Evolutionary conservation across 2,888 invertebrate species (phyloP).

Genomic region (Sinohyriopsis cumingii): DNA sequence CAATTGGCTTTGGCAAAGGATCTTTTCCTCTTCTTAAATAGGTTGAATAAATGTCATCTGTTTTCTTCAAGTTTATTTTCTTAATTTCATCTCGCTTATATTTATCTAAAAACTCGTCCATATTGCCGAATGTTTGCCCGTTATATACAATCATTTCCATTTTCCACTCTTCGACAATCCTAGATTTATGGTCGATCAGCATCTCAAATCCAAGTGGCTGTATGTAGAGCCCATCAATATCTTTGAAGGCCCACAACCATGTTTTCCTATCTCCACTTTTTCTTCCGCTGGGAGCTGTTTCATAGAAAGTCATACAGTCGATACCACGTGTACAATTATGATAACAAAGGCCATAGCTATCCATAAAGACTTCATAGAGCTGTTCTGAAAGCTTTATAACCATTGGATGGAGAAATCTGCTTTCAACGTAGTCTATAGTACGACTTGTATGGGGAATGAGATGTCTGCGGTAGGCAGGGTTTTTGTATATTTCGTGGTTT

Average conservation of each 20-base stretch:
- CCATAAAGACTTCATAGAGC: slow-evolving; percentile 41
- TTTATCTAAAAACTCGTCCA: slow-evolving; percentile 36
- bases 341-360: slow-evolving; percentile 47
- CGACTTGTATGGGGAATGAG: slow-evolving; percentile 50
- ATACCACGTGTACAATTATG: slow-evolving; percentile 46
- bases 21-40: not conserved
- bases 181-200: slow-evolving; percentile 45
- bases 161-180: slow-evolving; percentile 40
- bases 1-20: not conserved
- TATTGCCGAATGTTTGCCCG: slow-evolving; percentile 43
- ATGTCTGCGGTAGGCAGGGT: slow-evolving; percentile 39
- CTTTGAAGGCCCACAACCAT: slow-evolving; percentile 48
- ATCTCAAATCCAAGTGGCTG: slow-evolving; percentile 58
- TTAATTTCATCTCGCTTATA: slow-evolving; percentile 22
- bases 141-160: slow-evolving; percentile 52
- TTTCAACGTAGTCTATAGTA: slow-evolving; percentile 48
- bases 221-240: slow-evolving; percentile 51
- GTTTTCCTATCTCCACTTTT: slow-evolving; percentile 43
- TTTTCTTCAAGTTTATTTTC: not conserved
- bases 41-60: not conserved
- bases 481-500: slow-evolving; percentile 28
- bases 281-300: slow-evolving; percentile 46
- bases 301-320: slow-evolving; percentile 44
- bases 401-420: slow-evolving; percentile 25
- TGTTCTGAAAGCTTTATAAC: slow-evolving; percentile 22